Conservation (phyloP, 1,140 invertebrate species). For the Drosophila tani region DNA sequence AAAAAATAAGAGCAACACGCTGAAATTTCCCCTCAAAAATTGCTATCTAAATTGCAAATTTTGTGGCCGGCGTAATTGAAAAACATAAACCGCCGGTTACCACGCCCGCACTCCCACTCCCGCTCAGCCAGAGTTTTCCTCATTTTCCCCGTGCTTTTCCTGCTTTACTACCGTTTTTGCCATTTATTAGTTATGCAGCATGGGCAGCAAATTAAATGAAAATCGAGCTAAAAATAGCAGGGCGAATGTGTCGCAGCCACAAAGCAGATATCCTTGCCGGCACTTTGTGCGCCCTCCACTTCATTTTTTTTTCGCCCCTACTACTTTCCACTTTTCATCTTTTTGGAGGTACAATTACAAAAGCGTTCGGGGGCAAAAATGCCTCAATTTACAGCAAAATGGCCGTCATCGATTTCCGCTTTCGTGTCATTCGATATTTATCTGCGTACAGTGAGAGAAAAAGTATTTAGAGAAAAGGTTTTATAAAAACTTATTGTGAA, state of each 20-base stretch:
- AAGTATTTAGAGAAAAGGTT: neutral
- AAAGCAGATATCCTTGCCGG: slow-evolving; percentile 32
- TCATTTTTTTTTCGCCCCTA: neutral
- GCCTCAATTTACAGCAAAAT: slow-evolving; percentile 81
- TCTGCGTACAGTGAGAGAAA: slow-evolving; percentile 16
- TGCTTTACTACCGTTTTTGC: slow-evolving; percentile 56
- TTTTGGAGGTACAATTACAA: slow-evolving; percentile 70
- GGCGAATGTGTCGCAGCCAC: slow-evolving; percentile 63
- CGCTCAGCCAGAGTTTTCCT: slow-evolving; percentile 6
- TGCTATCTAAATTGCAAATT: slow-evolving; percentile 80
- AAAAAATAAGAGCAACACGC: slow-evolving; percentile 16
- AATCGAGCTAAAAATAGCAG: slow-evolving; percentile 77
- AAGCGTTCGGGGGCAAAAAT: slow-evolving; percentile 65
- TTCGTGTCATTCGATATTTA: slow-evolving; percentile 64
- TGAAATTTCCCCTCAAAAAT: slow-evolving; percentile 51
- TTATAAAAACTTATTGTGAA: too few relatives aligned
- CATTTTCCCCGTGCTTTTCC: neutral
- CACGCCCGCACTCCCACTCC: neutral
- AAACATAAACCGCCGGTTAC: slow-evolving; percentile 62
- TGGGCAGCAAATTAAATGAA: slow-evolving; percentile 83
- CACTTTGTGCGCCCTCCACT: neutral
- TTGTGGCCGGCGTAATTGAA: slow-evolving; percentile 76
- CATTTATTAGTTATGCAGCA: slow-evolving; percentile 77
- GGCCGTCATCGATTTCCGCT: slow-evolving; percentile 81
- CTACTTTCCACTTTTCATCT: slow-evolving; percentile 18